Evolutionary conservation across 2,888 invertebrate species (phyloP), one percentile per base, ranked within the genome.

Genomic region (Microdon myrmicae): DNA sequence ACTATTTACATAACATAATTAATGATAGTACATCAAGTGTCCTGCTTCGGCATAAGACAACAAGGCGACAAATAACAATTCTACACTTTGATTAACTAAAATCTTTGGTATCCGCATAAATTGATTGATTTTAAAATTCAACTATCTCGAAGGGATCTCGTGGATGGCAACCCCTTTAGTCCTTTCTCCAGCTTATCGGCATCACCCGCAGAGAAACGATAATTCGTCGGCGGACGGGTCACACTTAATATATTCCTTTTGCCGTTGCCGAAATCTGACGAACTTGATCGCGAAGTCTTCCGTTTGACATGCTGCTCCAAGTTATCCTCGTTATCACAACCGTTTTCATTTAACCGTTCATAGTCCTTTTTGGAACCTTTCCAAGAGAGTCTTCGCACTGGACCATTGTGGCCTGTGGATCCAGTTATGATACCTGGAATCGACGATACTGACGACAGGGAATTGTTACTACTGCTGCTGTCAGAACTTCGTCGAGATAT

Each of bases 151-250:
- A 88, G 81, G 55, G 88, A 88, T 55, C 86, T 83, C 4, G 87
- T 85, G 70, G 87, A 86, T 23, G 86, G 84, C 67, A 87, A 81
- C 9, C 84, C 82, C 29, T 81, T 78, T 51, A 82, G 79, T 6
- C 83, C 80, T 55, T 84, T 83, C 49, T 86, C 83, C 67, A 87
- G 80, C 56, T 83, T 86, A 70, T 85, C 85, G 14, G 88, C 82
- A 73, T 89, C 89, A 51, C 88, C 88, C 6, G 88, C 84, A 26
- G 88, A 89, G 75, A 87, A 87, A 61, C 89, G 82, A 73, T 85
- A 86, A 59, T 83, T 82, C 29, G 71, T 75, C 68, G 71, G 51
- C 6, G 53, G 38, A 9, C 68, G 67, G 29, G 68, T 53, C 8
- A 56, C 55, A 43, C 61, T 68, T 8, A 69, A 39, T 25, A 54